Evolutionary conservation across 2,113 vertebrate genomes (phyloP).

Genomic region (Tylochromis polylepis): DNA sequence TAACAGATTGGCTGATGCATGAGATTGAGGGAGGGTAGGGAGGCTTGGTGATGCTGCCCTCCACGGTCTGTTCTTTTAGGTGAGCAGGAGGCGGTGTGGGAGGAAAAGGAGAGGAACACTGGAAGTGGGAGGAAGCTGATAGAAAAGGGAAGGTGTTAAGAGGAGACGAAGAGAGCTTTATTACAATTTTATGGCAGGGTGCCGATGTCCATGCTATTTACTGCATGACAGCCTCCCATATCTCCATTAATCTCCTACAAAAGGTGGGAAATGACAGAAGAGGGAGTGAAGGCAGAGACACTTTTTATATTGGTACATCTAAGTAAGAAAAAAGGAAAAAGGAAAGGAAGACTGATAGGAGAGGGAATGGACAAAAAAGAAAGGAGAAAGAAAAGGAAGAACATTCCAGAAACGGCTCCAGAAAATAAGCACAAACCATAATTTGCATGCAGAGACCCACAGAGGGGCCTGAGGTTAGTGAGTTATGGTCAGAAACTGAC

Average conservation of each 20-base stretch:
- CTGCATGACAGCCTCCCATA: slow-evolving; percentile 61
- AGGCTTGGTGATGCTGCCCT: neutral
- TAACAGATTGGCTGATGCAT: slow-evolving; percentile 1
- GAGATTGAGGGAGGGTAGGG: neutral
- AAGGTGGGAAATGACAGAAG: neutral
- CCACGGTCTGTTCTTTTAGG: neutral
- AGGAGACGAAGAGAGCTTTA: slow-evolving; percentile 31
- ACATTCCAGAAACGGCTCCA: neutral
- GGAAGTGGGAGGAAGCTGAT: neutral
- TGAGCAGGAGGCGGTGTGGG: neutral
- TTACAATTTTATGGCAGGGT: slow-evolving; percentile 43
- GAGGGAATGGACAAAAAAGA: neutral
- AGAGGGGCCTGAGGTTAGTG: neutral
- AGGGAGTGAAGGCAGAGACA: neutral
- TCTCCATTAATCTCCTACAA: slow-evolving; percentile 54
- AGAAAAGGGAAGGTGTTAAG: slow-evolving; percentile 10
- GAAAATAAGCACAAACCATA: neutral
- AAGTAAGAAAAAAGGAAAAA: neutral
- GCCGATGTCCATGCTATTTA: slow-evolving; percentile 58
- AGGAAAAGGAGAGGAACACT: neutral
- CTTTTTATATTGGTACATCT: neutral
- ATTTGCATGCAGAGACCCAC: neutral
- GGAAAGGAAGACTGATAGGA: neutral
- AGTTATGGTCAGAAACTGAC: neutral
- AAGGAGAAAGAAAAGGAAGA: neutral